Evolutionary conservation across 92 coral and sea anemone species (phyloP).

Genomic region (Porites evermanni): DNA sequence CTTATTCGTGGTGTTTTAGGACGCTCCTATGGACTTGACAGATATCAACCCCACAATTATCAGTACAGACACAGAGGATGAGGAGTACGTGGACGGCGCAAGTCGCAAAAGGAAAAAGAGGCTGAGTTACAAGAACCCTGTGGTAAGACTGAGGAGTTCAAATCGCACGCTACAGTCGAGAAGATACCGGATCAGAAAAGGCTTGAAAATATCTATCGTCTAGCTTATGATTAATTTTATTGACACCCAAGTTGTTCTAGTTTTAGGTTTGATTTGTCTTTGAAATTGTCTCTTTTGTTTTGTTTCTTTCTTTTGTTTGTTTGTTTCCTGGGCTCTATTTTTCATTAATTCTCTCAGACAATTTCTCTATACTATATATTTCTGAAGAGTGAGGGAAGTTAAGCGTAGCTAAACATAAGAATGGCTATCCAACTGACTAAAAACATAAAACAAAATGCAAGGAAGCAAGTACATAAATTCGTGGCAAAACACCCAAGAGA

Average conservation of each 20-base stretch:
- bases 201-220: no score
- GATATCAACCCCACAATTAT: conserved; percentile 95
- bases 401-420: no score
- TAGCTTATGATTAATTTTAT: no score
- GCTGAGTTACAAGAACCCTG: conserved; percentile 92
- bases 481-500: no score
- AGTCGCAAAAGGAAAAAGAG: conserved; percentile 56
- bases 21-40: conserved; percentile 97
- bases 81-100: conserved; percentile 69
- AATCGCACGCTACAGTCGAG: no score
- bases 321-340: background rate
- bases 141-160: conserved; percentile 71
- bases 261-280: background rate
- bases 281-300: background rate
- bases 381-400: no score
- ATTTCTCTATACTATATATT: no score
- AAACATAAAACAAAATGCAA: no score
- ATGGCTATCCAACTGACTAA: no score
- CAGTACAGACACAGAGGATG: conserved; percentile 92
- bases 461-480: no score
- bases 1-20: conserved; percentile 39
- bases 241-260: no score
- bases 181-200: no score
- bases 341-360: background rate
- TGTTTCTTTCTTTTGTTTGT: background rate